Percentiles rank a stretch among this genome's conserved stretches.
Conservation (phyloP, 2,113 vertebrate species). For the Micromys minutus region DNA sequence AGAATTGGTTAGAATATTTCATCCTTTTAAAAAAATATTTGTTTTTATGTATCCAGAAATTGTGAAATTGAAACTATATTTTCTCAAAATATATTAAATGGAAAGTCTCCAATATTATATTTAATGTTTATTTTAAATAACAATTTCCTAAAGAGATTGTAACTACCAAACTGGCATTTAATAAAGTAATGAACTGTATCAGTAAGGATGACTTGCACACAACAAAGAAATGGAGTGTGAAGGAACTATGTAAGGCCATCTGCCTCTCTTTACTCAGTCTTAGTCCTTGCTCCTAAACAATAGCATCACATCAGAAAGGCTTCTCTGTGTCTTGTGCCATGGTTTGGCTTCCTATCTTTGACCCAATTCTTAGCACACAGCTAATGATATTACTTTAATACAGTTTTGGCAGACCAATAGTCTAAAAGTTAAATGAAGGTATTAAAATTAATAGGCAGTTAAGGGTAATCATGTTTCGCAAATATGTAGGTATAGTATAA, state of each 20-base stretch:
- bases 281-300: background rate
- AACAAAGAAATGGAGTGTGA: constrained; percentile 13
- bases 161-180: background rate
- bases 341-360: background rate
- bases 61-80: constrained; percentile 16
- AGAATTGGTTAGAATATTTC: background rate
- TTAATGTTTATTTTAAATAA: background rate
- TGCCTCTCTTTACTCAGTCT: background rate
- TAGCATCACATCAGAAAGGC: background rate
- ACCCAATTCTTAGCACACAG: background rate
- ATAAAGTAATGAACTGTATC: background rate
- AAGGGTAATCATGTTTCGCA: background rate
- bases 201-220: background rate
- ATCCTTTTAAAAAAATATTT: too few relatives aligned
- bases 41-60: constrained; percentile 14
- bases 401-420: background rate
- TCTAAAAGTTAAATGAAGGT: background rate
- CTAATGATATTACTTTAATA: background rate
- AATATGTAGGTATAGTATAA: background rate
- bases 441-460: background rate
- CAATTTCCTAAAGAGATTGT: background rate
- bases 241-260: background rate
- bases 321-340: background rate
- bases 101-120: background rate
- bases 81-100: background rate